Conservation (phyloP, 2,797 vertebrate species). For the Neosilurus mollespiculum region DNA sequence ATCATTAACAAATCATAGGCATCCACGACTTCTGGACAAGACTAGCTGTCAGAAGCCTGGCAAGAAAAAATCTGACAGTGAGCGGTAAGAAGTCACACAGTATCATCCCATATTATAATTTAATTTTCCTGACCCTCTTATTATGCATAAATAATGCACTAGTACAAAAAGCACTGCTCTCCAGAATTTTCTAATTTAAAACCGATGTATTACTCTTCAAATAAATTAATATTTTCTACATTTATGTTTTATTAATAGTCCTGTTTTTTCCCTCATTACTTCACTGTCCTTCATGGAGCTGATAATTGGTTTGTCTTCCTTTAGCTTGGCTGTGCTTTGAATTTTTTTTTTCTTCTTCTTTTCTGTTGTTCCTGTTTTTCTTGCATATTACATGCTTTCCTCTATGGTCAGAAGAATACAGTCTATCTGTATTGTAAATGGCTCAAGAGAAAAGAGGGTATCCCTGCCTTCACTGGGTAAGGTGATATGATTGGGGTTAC, state of each 20-base stretch:
- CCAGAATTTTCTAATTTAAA: not conserved
- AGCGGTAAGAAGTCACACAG: constrained; percentile 85
- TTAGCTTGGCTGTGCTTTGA: constrained; percentile 18
- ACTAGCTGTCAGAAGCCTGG: constrained; percentile 86
- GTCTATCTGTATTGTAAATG: constrained; percentile 63
- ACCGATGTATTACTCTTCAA: no score
- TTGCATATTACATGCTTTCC: constrained; percentile 62
- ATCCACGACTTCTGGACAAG: constrained; percentile 88
- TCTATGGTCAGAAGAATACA: constrained; percentile 60
- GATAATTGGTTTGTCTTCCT: constrained; percentile 23
- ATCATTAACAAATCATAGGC: constrained; percentile 86
- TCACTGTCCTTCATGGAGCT: not conserved
- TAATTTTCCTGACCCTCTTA: not conserved
- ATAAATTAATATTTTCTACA: no score
- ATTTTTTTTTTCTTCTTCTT: constrained; percentile 15
- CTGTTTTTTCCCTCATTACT: not conserved
- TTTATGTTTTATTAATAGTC: not conserved
- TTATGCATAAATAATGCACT: not conserved
- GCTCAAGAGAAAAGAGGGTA: constrained; percentile 57
- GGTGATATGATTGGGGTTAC: constrained; percentile 46
- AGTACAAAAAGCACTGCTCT: constrained; percentile 7
- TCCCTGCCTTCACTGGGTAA: constrained; percentile 60
- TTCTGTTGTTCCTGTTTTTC: constrained; percentile 18
- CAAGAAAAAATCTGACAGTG: constrained; percentile 84
- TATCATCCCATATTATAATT: constrained; percentile 34